Base-by-base conservation (phyloP, 2,797 vertebrate genomes). In the Peromyscus eremicus region DNA sequence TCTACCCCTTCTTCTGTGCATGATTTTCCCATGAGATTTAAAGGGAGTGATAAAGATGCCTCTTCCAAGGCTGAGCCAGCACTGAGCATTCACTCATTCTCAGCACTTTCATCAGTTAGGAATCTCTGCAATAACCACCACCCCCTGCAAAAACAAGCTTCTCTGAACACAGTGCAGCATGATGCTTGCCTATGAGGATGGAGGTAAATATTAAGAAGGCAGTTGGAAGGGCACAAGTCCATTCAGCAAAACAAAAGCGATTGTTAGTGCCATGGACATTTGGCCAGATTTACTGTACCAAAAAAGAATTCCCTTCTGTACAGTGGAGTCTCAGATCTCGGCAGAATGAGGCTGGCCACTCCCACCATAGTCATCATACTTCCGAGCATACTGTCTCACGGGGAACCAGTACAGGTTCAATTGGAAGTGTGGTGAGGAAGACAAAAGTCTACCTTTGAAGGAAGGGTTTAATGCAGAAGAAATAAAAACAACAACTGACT, bases 401-500 rank as follows among this genome's bases (percentile, higher is more conserved):
- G 49, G 70, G n/a, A n/a, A 71, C 17, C 21, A 57, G 70, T 60
- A 40, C 43, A 37, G 27, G 34, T 19, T 23, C 17, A 37, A 83
- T 73, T 57, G 23, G 32, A 40, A 25, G n/a, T 64, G 6, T 27
- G 55, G 7, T 64, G 5, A 43, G n/a, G 13, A 0, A 0, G 43
- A 80, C 60, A 25, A 68, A 40, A 73, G 64, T 84, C 27, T 70
- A 29, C 40, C 46, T 91, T 77, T 89, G 46, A 95, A 94, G 68
- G 62, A 92, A 49, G 19, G 37, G 71, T 77, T 95, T 71, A n/a
- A 68, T 57, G 29, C 14, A 25, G 16, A 55, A 2, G 52, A 4
- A 85, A 75, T 82, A 76, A 92, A 77, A 92, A n/a, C 49, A 46
- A 79, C 6, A 87, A 89, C n/a, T 60, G 32, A 90, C 37, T 83